These are phyloP conservation scores for Lepilemur septentrionalis DNA, from an alignment of 2,797 vertebrate genomes.

Conservation along the genomic window DNA sequence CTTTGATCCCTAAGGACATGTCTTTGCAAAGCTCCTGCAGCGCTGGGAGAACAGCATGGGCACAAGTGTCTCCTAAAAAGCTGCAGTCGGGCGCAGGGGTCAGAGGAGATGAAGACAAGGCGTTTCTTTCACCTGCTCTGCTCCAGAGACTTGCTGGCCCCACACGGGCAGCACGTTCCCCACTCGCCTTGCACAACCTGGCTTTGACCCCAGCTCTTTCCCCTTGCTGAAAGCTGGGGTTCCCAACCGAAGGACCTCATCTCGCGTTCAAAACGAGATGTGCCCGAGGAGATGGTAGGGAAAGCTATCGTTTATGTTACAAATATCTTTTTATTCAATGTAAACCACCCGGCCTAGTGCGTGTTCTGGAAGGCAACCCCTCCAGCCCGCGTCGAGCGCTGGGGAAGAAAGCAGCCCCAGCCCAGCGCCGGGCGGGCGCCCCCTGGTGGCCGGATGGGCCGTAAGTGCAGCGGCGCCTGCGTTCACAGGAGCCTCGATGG, in stretches of 20 bases:
- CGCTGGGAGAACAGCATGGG: background rate
- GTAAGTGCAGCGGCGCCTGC: background rate
- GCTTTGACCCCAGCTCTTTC: background rate
- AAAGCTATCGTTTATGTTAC: background rate
- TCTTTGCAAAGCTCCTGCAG: background rate
- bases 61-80: background rate
- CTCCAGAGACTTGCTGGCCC: background rate
- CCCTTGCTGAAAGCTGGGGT: background rate
- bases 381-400: background rate
- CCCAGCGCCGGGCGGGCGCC: slow-evolving; percentile 66
- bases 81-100: background rate
- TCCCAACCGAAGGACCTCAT: background rate
- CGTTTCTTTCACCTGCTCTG: slow-evolving; percentile 28
- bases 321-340: background rate
- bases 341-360: background rate
- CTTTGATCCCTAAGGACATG: slow-evolving; percentile 16
- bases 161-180: background rate
- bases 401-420: background rate
- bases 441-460: slow-evolving; percentile 69
- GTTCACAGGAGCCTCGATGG: background rate
- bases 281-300: background rate
- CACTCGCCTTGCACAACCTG: background rate
- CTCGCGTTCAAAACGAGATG: background rate
- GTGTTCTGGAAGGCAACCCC: background rate
- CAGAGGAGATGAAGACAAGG: background rate